A percentile compares a stretch with the other conserved stretches of the same genome.
Conservation (phyloP, 2,888 invertebrate species). For the Tipula confusa region DNA sequence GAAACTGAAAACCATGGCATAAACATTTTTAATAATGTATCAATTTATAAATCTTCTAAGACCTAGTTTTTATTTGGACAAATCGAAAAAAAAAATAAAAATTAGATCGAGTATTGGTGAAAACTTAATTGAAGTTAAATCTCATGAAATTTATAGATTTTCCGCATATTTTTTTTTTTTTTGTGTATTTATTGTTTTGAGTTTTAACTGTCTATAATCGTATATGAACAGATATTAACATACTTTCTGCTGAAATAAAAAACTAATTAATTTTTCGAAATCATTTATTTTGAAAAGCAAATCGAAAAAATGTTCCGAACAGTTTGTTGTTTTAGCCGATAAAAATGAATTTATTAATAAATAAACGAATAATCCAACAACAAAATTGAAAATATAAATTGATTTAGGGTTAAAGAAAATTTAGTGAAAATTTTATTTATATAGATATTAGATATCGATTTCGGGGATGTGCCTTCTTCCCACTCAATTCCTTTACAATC, state of each 20-base stretch:
- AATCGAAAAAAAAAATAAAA: no score
- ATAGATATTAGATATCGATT: not conserved
- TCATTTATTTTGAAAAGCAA: not conserved
- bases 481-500: not conserved
- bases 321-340: not conserved
- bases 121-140: no score
- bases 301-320: not conserved
- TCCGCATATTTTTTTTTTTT: no score
- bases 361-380: not conserved
- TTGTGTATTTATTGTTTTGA: no score
- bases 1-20: no score
- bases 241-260: not conserved
- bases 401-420: slow-evolving; percentile 25
- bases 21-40: no score
- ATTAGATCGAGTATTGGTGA: no score
- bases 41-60: no score
- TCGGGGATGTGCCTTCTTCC: not conserved
- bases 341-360: slow-evolving; percentile 20
- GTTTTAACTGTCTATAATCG: not conserved
- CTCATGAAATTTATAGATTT: no score
- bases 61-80: no score
- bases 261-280: not conserved
- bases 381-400: not conserved
- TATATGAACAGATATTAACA: not conserved
- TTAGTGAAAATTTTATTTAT: not conserved